phyloP scores from a whole-genome alignment of 2,113 vertebrate genomes.

The Uria lomvia region DNA sequence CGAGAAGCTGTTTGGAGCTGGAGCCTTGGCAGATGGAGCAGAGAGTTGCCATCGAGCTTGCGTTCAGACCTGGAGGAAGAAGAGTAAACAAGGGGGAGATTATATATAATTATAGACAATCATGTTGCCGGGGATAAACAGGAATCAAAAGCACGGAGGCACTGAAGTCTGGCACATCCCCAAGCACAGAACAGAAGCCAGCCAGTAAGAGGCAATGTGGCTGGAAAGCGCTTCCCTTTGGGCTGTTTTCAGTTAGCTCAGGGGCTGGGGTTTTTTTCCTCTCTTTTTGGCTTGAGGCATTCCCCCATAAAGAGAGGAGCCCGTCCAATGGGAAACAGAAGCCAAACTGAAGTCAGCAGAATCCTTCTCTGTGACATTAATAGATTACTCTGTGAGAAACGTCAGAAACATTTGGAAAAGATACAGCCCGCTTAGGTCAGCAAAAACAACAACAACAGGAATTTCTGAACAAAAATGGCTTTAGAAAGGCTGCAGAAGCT shows the following conservation, averaged over 20 bases:
- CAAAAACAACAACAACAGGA: background rate
- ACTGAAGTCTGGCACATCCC: constrained; percentile 62
- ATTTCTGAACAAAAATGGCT: constrained; percentile 23
- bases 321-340: constrained; percentile 37
- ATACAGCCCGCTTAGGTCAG: constrained; percentile 24
- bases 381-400: constrained; percentile 12
- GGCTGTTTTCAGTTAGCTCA: constrained; percentile 51
- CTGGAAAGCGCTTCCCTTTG: constrained; percentile 1
- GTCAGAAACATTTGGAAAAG: constrained; percentile 11
- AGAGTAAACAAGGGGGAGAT: constrained; percentile 75
- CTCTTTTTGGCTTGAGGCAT: constrained; percentile 34
- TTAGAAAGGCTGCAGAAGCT: background rate
- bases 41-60: constrained; percentile 33
- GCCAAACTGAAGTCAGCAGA: constrained; percentile 65
- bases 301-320: constrained; percentile 4
- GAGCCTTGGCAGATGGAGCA: background rate
- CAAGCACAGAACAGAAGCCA: constrained; percentile 56
- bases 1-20: background rate
- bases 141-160: constrained; percentile 73
- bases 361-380: constrained; percentile 23
- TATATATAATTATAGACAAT: constrained; percentile 80
- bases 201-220: background rate
- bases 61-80: constrained; percentile 64
- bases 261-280: background rate
- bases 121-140: constrained; percentile 71